These are phyloP conservation scores for Microtus richardsoni DNA, from an alignment of 2,113 vertebrate genomes.

Conservation along the genomic window DNA sequence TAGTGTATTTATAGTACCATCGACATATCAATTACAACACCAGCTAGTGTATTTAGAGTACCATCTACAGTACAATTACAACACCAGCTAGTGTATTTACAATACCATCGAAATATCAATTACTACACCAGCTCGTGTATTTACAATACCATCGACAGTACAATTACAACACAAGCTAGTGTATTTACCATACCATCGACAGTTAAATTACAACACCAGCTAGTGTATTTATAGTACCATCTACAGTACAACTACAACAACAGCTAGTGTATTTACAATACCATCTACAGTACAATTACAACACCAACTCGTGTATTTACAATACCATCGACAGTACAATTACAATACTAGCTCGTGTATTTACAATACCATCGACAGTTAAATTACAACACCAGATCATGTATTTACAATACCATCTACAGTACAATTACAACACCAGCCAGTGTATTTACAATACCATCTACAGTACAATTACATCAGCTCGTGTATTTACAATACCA, in stretches of 20 bases:
- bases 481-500: constrained; percentile 45
- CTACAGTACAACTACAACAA: neutral
- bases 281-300: neutral
- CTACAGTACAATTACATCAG: neutral
- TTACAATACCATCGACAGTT: constrained; percentile 26
- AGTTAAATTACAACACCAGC: no score
- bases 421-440: no score
- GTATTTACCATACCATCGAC: constrained; percentile 57
- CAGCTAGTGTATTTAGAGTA: constrained; percentile 33
- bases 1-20: constrained; percentile 46
- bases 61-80: neutral
- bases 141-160: constrained; percentile 46
- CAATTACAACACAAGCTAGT: neutral
- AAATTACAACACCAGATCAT: no score
- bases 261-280: constrained; percentile 34
- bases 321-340: neutral
- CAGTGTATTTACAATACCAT: constrained; percentile 48
- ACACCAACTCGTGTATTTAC: constrained; percentile 21
- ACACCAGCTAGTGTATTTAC: neutral
- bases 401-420: constrained; percentile 53
- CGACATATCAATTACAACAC: neutral
- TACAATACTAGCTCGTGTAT: neutral
- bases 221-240: no score
- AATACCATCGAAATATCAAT: neutral
- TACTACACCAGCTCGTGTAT: neutral